Conservation (phyloP, 2,113 vertebrate genomes). For the Corvus cornix region DNA sequence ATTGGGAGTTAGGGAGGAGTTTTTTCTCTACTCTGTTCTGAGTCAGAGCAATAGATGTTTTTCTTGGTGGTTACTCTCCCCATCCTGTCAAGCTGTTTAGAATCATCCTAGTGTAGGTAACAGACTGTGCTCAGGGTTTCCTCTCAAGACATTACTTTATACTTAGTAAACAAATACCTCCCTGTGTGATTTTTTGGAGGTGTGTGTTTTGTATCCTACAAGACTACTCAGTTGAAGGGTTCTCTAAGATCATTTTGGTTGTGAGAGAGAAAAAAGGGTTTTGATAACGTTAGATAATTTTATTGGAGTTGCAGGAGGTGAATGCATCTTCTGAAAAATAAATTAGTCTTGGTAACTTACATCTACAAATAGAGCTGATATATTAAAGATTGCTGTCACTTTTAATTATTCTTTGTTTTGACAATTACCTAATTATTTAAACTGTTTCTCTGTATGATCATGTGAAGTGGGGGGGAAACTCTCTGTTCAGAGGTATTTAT, state of each 20-base stretch:
- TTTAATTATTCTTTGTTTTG: neutral
- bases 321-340: neutral
- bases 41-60: neutral
- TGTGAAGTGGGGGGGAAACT: neutral
- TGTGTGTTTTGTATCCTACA: neutral
- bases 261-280: neutral
- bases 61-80: neutral
- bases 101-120: neutral
- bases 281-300: neutral
- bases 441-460: neutral
- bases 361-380: neutral
- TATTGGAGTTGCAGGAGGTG: neutral
- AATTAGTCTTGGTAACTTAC: neutral
- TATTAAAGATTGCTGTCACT: neutral
- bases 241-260: neutral
- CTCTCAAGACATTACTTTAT: neutral
- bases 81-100: neutral
- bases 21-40: neutral
- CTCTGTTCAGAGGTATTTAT: neutral
- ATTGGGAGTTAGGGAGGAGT: neutral
- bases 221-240: neutral
- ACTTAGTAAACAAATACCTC: neutral
- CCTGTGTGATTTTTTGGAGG: neutral
- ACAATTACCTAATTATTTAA: neutral
- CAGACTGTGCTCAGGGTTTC: neutral